Percentiles rank a stretch among this genome's conserved stretches.
phyloP scores from a whole-genome alignment of 1,140 invertebrate species.

The Leptonema lineaticorne region DNA sequence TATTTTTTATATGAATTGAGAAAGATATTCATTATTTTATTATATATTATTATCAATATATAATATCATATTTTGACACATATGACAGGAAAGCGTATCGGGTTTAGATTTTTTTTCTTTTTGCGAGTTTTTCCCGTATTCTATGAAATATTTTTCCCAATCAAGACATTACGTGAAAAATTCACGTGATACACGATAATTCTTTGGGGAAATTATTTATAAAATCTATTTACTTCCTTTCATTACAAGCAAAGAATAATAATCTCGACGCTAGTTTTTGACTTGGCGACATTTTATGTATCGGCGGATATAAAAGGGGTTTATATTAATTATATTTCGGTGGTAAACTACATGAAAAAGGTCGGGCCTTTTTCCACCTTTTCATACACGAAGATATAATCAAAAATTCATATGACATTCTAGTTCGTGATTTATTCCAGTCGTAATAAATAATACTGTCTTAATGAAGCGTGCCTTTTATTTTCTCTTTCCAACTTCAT shows the following conservation, averaged over 20 bases:
- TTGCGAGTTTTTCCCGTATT: background rate
- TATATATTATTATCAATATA: too few species aligned
- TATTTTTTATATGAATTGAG: too few species aligned
- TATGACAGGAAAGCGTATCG: background rate
- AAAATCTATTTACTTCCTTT: background rate
- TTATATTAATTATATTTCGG: constrained; percentile 20
- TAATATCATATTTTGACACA: too few species aligned
- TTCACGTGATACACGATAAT: background rate
- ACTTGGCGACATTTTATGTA: background rate
- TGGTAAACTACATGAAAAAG: constrained; percentile 10
- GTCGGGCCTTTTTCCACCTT: constrained; percentile 15
- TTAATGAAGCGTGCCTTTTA: background rate
- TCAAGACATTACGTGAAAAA: background rate
- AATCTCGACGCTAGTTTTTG: background rate
- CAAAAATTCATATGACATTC: background rate
- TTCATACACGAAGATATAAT: background rate
- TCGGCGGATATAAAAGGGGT: constrained; percentile 1
- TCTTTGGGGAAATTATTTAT: constrained; percentile 1
- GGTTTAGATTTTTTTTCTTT: too few species aligned
- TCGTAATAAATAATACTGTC: too few species aligned
- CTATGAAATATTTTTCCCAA: background rate
- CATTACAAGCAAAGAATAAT: background rate
- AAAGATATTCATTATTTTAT: too few species aligned
- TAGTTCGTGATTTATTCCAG: constrained; percentile 1
- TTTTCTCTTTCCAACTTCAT: too few species aligned